Percentiles rank a stretch among this genome's conserved stretches.
Evolutionary conservation across 2,797 vertebrate genomes (phyloP).

Genomic region (Acanthiza pusilla): DNA sequence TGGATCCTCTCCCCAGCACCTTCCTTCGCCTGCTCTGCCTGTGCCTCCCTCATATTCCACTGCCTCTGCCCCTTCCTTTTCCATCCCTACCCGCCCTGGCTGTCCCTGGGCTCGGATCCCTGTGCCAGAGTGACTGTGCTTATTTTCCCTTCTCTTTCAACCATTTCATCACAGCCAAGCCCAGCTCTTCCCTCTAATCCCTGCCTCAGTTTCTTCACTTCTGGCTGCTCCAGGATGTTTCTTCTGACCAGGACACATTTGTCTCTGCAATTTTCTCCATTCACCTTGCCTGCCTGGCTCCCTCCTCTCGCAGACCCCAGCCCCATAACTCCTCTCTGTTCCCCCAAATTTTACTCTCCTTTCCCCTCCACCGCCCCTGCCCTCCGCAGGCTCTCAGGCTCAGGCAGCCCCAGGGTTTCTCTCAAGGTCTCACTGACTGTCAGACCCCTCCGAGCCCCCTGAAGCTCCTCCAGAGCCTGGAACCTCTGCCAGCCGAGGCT

Average conservation of each 20-base stretch:
- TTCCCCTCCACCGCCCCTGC: not conserved
- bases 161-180: not conserved
- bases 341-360: rapidly evolving
- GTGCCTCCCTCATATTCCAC: not conserved
- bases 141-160: not conserved
- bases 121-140: not conserved
- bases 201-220: not conserved
- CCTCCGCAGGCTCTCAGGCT: not conserved
- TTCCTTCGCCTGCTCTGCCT: not conserved
- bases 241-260: rapidly evolving
- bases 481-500: not conserved
- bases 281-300: rapidly evolving
- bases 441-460: not conserved
- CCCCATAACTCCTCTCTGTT: not conserved
- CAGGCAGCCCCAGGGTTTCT: not conserved
- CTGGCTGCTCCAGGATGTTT: not conserved
- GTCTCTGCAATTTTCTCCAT: rapidly evolving
- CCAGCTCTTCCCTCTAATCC: not conserved
- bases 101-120: not conserved
- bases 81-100: not conserved
- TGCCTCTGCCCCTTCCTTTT: not conserved
- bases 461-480: not conserved
- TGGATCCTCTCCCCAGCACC: not conserved
- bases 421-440: not conserved
- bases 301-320: not conserved